Base-by-base conservation (phyloP, 2,113 vertebrate species). In the Bambusicola thoracicus region DNA sequence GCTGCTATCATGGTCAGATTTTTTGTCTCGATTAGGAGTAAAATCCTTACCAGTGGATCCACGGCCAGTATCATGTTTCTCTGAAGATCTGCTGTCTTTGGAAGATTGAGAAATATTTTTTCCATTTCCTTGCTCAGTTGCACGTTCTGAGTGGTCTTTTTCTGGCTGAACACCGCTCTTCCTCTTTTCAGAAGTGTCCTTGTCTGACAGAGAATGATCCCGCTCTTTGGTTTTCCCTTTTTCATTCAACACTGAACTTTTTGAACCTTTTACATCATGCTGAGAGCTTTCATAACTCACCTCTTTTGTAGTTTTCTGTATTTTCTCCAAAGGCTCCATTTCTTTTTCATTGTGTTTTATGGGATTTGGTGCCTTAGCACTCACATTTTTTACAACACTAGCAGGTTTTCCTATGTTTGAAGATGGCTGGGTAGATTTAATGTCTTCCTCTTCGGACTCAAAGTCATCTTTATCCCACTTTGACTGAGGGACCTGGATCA, bases 381-480 rank as follows among this genome's bases (percentile, higher is more conserved):
- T 85, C 48, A 97, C 90, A 36, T 87, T 97, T 88, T 98, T 98
- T 40, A 98, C 92, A 82, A 98, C 84, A 49, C 96, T 98, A 9
- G 97, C 2, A 6, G 97, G 97, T 81, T 98, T 98, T 48, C 95
- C 97, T 63, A 97, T 8, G 21, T 13, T 72, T 84, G 96, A 43
- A 11, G 95, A 30, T 51, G 93, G 90, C 72, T 95, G 96, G 34
- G 97, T 96, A 70, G 97, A 46, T 80, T 97, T 98, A 48, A 98
- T 88, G 11, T 99, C 99, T 40, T 99, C 98, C n/a, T 98, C 98
- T 14, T 98, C 98, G 15, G 98, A 98, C 73, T 98, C 98, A 30
- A 98, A 98, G 83, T 99, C 98, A 76, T 98, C 98, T 93, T 98
- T 99, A 82, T 99, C 98, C 98, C 98, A 98, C 90, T 98, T 99